Evolutionary conservation across 1,140 invertebrate species (phyloP).

Genomic region (Neuroterus valhalla): DNA sequence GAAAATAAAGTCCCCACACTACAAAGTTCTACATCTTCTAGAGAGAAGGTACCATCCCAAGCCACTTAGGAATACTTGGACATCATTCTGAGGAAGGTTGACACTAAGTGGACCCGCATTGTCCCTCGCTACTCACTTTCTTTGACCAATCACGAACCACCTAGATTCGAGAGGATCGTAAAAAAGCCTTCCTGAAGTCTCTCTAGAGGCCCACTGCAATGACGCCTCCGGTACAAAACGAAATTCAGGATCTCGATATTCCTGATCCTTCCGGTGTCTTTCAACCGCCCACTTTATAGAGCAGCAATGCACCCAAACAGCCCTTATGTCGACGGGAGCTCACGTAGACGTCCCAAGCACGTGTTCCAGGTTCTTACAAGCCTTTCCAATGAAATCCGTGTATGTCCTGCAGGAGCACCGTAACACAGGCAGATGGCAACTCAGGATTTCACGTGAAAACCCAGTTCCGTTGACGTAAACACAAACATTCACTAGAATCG

Average conservation of each 20-base stretch:
- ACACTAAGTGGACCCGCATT: slow-evolving; percentile 11
- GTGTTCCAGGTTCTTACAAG: slow-evolving; percentile 25
- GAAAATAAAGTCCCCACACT: too few relatives aligned
- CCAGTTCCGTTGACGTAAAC: slow-evolving; percentile 10
- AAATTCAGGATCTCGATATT: slow-evolving; percentile 21
- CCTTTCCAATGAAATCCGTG: slow-evolving; percentile 18
- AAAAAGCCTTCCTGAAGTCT: slow-evolving; percentile 30
- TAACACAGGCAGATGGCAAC: background rate
- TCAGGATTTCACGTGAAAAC: slow-evolving; percentile 19
- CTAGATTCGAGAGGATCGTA: slow-evolving; percentile 8
- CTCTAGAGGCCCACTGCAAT: background rate
- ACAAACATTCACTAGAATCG: slow-evolving; percentile 10
- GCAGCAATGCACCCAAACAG: slow-evolving; percentile 5
- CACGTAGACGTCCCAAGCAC: slow-evolving; percentile 22
- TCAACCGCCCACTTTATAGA: slow-evolving; percentile 22
- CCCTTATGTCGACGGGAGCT: slow-evolving; percentile 21
- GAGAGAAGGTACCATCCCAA: background rate
- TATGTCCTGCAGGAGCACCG: slow-evolving; percentile 3
- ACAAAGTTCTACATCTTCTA: too few relatives aligned
- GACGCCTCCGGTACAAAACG: slow-evolving; percentile 3
- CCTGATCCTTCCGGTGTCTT: background rate
- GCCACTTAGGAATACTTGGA: slow-evolving; percentile 11
- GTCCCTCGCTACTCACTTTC: background rate
- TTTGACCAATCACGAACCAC: background rate
- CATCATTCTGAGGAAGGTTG: slow-evolving; percentile 27